These are phyloP conservation scores for Ophioderma brevispina DNA, from an alignment of 35 echinoderm and acorn worm species.

Conservation along the genomic window DNA sequence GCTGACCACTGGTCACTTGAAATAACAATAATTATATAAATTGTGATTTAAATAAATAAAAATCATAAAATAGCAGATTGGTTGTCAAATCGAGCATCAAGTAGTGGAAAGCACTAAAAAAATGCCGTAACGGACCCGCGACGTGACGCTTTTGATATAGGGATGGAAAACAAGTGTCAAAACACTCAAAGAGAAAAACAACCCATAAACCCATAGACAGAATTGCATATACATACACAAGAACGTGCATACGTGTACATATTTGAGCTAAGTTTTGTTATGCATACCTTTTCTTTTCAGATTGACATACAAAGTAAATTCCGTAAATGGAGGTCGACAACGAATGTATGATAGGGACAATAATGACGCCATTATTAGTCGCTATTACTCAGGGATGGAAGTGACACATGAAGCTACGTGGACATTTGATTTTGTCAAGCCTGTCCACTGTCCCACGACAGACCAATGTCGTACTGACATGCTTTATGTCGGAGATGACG, in stretches of 20 bases:
- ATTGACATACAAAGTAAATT: background rate
- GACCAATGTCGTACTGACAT: background rate
- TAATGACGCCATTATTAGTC: background rate
- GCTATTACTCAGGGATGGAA: background rate
- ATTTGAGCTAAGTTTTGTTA: background rate
- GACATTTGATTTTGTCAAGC: conserved; percentile 13
- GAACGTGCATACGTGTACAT: background rate
- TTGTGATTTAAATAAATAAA: no score
- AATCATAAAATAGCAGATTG: no score
- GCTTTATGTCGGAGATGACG: conserved; percentile 3
- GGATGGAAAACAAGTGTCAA: no score
- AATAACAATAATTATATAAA: no score
- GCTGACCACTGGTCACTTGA: no score
- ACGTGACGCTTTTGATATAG: no score
- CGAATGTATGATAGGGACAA: background rate
- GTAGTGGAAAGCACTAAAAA: no score
- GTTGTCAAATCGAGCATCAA: no score
- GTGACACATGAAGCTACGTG: background rate
- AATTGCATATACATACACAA: background rate
- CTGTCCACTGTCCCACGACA: background rate
- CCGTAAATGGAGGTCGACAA: background rate
- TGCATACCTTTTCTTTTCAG: background rate
- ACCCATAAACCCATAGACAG: background rate
- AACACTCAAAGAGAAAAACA: background rate
- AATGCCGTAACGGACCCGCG: no score